phyloP scores from a whole-genome alignment of 23 tunicate species.

The Diplosoma virens region DNA sequence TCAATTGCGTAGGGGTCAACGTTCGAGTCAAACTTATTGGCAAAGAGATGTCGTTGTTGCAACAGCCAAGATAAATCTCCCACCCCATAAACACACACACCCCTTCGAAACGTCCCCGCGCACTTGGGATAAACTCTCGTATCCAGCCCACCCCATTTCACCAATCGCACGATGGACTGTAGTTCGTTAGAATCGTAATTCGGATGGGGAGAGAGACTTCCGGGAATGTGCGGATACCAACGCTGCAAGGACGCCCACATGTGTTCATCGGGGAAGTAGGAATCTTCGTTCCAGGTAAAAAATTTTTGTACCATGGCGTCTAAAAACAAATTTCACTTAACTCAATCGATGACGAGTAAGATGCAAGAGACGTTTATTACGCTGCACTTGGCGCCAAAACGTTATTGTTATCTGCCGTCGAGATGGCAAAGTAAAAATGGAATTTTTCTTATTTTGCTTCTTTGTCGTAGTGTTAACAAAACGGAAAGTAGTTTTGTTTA shows the following conservation, averaged over 20 bases:
- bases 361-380: no score
- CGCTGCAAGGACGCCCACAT: conserved; percentile 95
- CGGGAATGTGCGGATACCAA: conserved; percentile 71
- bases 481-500: no score
- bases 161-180: conserved; percentile 59
- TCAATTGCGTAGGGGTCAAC: conserved; percentile 67
- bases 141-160: conserved; percentile 94
- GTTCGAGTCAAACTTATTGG: conserved; percentile 85
- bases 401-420: no score
- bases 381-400: no score
- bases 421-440: no score
- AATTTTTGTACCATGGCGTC: conserved; percentile 60
- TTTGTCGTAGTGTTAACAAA: no score
- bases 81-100: conserved; percentile 87
- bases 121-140: conserved; percentile 83
- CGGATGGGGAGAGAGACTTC: conserved; percentile 87
- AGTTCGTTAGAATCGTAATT: conserved; percentile 95
- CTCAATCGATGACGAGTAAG: no score
- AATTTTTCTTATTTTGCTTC: no score
- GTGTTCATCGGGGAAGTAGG: conserved; percentile 96
- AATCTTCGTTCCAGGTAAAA: conserved; percentile 86
- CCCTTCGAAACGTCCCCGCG: conserved; percentile 67
- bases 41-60: conserved; percentile 83
- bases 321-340: conserved; percentile 30
- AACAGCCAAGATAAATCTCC: conserved; percentile 96